A percentile compares a stretch with the other conserved stretches of the same genome.
Conservation (phyloP, 1,140 invertebrate genomes). For the Panonychus citri region DNA sequence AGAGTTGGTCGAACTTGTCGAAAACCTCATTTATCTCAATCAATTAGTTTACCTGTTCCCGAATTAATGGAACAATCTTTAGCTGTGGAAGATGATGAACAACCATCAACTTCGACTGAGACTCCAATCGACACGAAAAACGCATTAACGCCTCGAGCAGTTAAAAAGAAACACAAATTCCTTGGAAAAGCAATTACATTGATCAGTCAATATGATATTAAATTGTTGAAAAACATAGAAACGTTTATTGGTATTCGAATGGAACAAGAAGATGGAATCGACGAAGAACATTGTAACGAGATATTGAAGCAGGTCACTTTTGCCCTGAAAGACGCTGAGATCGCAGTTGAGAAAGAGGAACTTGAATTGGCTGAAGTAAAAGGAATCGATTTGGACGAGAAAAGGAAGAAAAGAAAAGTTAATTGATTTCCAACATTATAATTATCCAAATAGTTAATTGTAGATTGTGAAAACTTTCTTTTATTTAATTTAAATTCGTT, state of each 20-base stretch:
- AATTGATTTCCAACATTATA: no score
- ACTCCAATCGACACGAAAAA: background rate
- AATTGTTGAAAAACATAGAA: conserved; percentile 65
- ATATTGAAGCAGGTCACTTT: conserved; percentile 78
- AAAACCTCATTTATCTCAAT: conserved; percentile 10
- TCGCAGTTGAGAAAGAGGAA: conserved; percentile 66
- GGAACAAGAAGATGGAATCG: conserved; percentile 10
- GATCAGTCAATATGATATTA: conserved; percentile 71
- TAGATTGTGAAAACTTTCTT: no score
- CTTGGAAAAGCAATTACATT: conserved; percentile 45
- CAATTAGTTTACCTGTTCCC: background rate
- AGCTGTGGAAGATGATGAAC: background rate
- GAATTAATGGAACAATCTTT: background rate
- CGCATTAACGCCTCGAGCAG: background rate
- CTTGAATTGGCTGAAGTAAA: conserved; percentile 32
- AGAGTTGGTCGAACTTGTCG: conserved; percentile 86
- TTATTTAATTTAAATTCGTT: no score
- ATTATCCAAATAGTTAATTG: no score
- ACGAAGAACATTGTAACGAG: conserved; percentile 53
- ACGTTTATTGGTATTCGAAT: conserved; percentile 56
- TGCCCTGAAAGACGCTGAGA: conserved; percentile 67
- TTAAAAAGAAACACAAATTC: background rate
- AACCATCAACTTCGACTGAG: background rate
- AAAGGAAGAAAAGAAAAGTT: no score
- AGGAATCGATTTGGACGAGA: background rate